Evolutionary conservation across 2,113 vertebrate genomes (phyloP).

Genomic region (Dermatemys mawii): DNA sequence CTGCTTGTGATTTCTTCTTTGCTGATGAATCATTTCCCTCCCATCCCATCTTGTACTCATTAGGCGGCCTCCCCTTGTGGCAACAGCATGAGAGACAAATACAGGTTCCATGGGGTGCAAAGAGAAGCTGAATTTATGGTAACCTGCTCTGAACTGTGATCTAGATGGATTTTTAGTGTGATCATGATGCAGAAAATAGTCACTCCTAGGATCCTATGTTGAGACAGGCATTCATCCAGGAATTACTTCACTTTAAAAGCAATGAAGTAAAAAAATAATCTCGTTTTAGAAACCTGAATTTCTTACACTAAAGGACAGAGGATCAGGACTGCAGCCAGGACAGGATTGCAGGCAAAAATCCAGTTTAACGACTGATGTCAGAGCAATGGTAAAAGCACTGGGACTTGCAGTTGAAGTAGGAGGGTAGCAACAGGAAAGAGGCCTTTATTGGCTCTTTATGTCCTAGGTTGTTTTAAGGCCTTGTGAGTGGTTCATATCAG

Average conservation of each 20-base stretch:
- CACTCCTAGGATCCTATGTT: neutral
- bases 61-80: neutral
- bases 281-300: neutral
- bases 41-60: neutral
- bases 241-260: neutral
- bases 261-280: neutral
- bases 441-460: no score
- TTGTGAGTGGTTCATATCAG: accelerated
- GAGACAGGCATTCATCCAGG: neutral
- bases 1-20: neutral
- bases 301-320: accelerated
- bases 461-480: neutral
- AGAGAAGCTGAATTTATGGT: neutral
- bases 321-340: accelerated
- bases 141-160: neutral
- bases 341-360: accelerated
- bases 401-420: neutral
- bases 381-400: accelerated
- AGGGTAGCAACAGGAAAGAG: neutral
- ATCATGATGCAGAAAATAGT: neutral
- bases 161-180: neutral
- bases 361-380: neutral
- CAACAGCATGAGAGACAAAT: neutral
- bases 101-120: accelerated
- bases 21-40: neutral